Evolutionary conservation across 2,797 vertebrate species (phyloP), one percentile per base, ranked within the genome.

Genomic region (Coendou prehensilis): DNA sequence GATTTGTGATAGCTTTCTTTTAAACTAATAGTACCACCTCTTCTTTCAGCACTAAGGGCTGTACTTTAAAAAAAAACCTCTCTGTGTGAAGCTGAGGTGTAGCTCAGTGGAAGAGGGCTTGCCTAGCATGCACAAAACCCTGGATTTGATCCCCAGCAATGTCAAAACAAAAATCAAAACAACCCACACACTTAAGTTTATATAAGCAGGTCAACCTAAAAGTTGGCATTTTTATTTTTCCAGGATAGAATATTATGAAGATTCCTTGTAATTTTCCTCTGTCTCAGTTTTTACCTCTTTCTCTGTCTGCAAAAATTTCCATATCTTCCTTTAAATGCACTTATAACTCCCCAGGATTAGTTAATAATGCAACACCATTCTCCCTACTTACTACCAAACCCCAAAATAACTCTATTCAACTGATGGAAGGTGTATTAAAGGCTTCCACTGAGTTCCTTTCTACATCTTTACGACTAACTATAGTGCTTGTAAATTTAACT

Each of bases 231-330:
- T 13, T 83, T 90, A 45, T 67, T 92, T 87, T 67, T 10, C 28
- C 18, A 73, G 50, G 86, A 82, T 9, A 94, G 63, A 95, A 23
- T 75, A 9, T 30, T 14, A 81, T 59, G 33, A 94, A n/a, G 10
- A 54, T 52, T 67, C 41, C 80, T 63, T 57, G 26, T 89, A 85
- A 95, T 94, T 63, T 17, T 90, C 71, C 47, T 94, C 56, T 91
- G 28, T 91, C 28, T 83, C 33, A 30, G 67, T 4, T 81, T 86
- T 91, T 73, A 45, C 56, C 54, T 86, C 20, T 96, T 87, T 93
- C 30, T 67, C 56, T 14, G 90, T 83, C 79, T 94, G 93, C 47
- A 81, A 88, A 76, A 96, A 69, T 17, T 11, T 23, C n/a, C 28
- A 3, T n/a, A 61, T 81, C 64, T 91, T 94, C 67, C 56, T 87